Percentiles rank a stretch among this genome's conserved stretches.
Evolutionary conservation across 2,888 invertebrate genomes (phyloP).

Genomic region (Trachelus stipa): DNA sequence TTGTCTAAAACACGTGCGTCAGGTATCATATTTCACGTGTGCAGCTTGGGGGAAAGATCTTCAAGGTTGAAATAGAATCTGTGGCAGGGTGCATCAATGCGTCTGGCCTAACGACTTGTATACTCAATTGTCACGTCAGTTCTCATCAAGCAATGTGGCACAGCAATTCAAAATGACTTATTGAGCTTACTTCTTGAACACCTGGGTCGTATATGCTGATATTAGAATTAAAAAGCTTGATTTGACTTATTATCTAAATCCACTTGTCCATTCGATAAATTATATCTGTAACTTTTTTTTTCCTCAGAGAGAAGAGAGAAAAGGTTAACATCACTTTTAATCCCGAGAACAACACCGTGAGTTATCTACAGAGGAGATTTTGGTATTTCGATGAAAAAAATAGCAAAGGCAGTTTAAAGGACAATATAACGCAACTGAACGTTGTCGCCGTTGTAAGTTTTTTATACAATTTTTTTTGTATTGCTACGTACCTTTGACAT

Average conservation of each 20-base stretch:
- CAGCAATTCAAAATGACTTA: constrained; percentile 16
- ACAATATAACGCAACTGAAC: constrained; percentile 80
- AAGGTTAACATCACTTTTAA: constrained; percentile 82
- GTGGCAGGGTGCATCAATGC: not conserved
- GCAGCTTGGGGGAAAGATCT: not conserved
- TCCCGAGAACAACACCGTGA: constrained; percentile 77
- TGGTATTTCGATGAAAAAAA: constrained; percentile 78
- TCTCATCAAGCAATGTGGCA: constrained; percentile 51
- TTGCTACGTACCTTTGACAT: not conserved
- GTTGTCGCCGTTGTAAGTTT: constrained; percentile 80
- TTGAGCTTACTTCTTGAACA: not conserved
- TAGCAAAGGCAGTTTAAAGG: constrained; percentile 78
- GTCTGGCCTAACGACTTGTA: not conserved
- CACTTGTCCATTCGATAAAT: not conserved
- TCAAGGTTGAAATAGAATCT: not conserved
- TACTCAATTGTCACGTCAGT: constrained; percentile 56
- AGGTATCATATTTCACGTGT: not conserved
- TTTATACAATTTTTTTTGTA: not conserved
- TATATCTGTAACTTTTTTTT: not conserved
- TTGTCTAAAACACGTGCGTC: not conserved
- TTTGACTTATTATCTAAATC: not conserved
- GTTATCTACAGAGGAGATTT: constrained; percentile 75
- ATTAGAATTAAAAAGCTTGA: not conserved
- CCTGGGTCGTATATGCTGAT: not conserved
- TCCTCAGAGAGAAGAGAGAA: constrained; percentile 72